Evolutionary conservation across 2,888 invertebrate genomes (phyloP).

Genomic region (Orchesella flavescens): DNA sequence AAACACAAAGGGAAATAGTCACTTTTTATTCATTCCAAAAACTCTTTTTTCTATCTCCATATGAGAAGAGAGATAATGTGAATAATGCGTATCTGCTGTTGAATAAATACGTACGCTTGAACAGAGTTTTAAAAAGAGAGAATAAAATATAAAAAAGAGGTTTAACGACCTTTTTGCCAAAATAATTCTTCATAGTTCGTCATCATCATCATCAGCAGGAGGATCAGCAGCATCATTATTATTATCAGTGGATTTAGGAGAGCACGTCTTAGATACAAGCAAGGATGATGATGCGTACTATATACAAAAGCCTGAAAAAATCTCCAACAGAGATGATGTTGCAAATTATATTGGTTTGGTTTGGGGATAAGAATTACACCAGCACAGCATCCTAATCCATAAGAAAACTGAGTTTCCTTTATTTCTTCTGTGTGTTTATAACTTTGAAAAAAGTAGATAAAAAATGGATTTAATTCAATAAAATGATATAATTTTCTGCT

Average conservation of each 20-base stretch:
- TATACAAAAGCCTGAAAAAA: too few relatives aligned
- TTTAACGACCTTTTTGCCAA: constrained; percentile 59
- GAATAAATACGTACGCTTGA: constrained; percentile 20
- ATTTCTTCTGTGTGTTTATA: too few relatives aligned
- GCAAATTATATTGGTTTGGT: constrained; percentile 12
- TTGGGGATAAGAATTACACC: too few relatives aligned
- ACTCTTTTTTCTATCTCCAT: neutral
- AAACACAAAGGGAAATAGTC: too few relatives aligned
- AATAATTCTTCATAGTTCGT: constrained; percentile 31
- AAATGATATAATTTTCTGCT: too few relatives aligned
- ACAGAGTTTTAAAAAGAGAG: constrained; percentile 22
- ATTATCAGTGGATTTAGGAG: constrained; percentile 27
- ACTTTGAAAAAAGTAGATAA: too few relatives aligned
- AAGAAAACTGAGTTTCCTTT: too few relatives aligned
- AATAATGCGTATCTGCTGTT: neutral
- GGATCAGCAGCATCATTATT: constrained; percentile 32
- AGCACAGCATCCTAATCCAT: too few relatives aligned
- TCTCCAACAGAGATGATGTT: constrained; percentile 40
- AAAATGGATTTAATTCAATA: too few relatives aligned
- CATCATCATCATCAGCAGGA: constrained; percentile 26
- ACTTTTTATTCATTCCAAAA: too few relatives aligned
- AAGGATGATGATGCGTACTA: neutral
- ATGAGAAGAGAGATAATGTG: neutral
- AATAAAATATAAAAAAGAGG: constrained; percentile 39
- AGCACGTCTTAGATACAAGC: neutral